Evolutionary conservation across 2,113 vertebrate species (phyloP).

Genomic region (Crotalus horridus): DNA sequence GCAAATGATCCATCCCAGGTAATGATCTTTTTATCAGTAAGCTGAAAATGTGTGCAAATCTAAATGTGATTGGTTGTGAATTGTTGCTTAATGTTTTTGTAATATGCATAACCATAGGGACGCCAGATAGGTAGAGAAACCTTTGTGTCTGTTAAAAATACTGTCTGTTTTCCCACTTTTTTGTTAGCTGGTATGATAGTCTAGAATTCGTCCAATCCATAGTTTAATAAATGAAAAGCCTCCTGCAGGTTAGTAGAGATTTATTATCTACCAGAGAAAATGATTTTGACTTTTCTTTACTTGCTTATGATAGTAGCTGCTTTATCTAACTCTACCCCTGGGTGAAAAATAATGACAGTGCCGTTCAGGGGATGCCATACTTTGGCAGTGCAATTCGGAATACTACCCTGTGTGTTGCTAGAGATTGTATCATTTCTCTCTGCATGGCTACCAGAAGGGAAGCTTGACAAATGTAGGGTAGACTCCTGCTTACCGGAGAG

Average conservation of each 20-base stretch:
- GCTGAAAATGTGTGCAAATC: slow-evolving; percentile 79
- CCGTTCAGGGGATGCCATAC: neutral
- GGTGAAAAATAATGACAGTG: slow-evolving; percentile 17
- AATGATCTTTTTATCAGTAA: slow-evolving; percentile 84
- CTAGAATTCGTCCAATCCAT: slow-evolving; percentile 33
- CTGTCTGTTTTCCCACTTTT: slow-evolving; percentile 57
- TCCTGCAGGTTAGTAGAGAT: slow-evolving; percentile 52
- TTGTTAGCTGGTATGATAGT: slow-evolving; percentile 52
- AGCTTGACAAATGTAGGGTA: neutral
- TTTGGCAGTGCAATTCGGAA: neutral
- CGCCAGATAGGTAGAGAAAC: slow-evolving; percentile 49
- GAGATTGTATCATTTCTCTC: too few species aligned
- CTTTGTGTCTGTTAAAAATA: slow-evolving; percentile 55
- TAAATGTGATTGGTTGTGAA: slow-evolving; percentile 81
- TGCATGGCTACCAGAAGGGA: neutral
- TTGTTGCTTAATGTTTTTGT: slow-evolving; percentile 77
- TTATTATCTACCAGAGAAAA: slow-evolving; percentile 38
- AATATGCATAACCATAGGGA: slow-evolving; percentile 80
- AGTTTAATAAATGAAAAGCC: slow-evolving; percentile 64
- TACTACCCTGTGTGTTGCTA: neutral
- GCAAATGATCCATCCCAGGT: slow-evolving; percentile 96
- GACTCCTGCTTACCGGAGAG: neutral
- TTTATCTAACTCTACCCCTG: neutral
- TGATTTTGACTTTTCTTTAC: slow-evolving; percentile 26
- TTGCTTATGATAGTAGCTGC: slow-evolving; percentile 11